Base-by-base conservation (phyloP, 2,113 vertebrate genomes). In the Anser brachyrhynchus region DNA sequence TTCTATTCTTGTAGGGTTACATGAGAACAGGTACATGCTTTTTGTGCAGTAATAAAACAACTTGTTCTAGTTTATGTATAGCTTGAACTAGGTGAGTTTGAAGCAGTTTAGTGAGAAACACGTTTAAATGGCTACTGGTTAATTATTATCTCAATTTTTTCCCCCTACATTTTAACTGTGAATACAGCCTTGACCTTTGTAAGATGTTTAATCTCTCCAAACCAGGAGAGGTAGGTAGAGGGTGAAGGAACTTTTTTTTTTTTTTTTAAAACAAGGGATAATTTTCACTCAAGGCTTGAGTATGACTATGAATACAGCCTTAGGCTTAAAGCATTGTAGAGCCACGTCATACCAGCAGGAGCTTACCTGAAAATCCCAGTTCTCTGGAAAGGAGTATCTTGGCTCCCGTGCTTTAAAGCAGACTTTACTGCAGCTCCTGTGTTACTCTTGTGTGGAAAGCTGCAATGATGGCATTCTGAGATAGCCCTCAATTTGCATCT, bases 81-180 rank as follows among this genome's bases (percentile, higher is more conserved):
- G 64, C 51, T 93, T 8, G 52, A 94, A 86, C 51, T 80, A 64
- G 51, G 25, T 43, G 78, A 85, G 75, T 93, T 94, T 92, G 85
- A 91, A 92, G 49, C 51, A 73, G 94, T 49, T 85, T 87, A 69
- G 84, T 96, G 91, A 67, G 94, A 96, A 95, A 87, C 81, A 21
- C 59, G 78, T 82, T 93, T 72, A 89, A 93, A 87, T 95, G 66
- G 74, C 76, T 95, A 70, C 77, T 80, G 62, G 94, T 96, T 96
- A 97, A 97, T 96, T 84, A 97, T 97, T 94, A 96, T 76, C 91
- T 95, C 58, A 11, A 10, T 12, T 67, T 87, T 52, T n/a, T 9
- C 2, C 76, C 23, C 29, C 31, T 87, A 44, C 78, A n/a, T 93
- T 93, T 89, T 87, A 91, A 95, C 87, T 87, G 77, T 57, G 89